phyloP scores from a whole-genome alignment of 2,888 invertebrate species.

The Drosophila percnosoma region DNA sequence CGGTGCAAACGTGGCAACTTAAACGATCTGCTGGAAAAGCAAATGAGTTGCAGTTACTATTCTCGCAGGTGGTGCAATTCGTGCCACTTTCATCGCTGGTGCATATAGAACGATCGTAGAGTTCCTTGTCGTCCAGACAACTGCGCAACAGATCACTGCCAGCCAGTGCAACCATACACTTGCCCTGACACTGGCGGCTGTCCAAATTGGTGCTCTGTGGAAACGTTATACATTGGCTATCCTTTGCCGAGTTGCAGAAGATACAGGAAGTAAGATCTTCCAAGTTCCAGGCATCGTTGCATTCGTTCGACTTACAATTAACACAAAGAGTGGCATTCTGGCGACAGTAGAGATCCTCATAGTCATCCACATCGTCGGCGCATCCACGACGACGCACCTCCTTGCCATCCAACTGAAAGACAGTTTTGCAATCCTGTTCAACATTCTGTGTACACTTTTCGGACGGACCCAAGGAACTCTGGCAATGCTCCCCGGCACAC shows the following conservation, averaged over 20 bases:
- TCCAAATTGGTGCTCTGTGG: conserved; percentile 51
- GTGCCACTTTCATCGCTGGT: conserved; percentile 46
- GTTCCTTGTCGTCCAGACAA: conserved; percentile 82
- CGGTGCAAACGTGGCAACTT: conserved; percentile 76
- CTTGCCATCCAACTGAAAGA: conserved; percentile 70
- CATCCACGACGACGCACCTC: conserved; percentile 78
- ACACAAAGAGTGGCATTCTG: conserved; percentile 70
- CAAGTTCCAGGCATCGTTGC: conserved; percentile 76
- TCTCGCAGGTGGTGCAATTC: conserved; percentile 56
- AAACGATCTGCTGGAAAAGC: conserved; percentile 73
- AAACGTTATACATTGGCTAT: conserved; percentile 58
- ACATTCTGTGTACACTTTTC: conserved; percentile 58
- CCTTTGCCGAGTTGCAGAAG: conserved; percentile 73
- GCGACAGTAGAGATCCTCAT: conserved; percentile 77
- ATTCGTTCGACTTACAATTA: conserved; percentile 82
- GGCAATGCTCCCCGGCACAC: conserved; percentile 77
- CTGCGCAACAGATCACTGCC: conserved; percentile 71
- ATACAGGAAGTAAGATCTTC: conserved; percentile 69
- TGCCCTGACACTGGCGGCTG: conserved; percentile 72
- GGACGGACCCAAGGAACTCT: conserved; percentile 71
- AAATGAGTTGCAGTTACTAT: conserved; percentile 70
- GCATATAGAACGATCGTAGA: conserved; percentile 64
- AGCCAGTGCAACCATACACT: conserved; percentile 75
- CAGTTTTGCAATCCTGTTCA: conserved; percentile 81
- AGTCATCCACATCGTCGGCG: conserved; percentile 78